These are phyloP conservation scores for Agonopterix subpropinquella DNA, from an alignment of 2,888 invertebrate genomes.

Conservation along the genomic window DNA sequence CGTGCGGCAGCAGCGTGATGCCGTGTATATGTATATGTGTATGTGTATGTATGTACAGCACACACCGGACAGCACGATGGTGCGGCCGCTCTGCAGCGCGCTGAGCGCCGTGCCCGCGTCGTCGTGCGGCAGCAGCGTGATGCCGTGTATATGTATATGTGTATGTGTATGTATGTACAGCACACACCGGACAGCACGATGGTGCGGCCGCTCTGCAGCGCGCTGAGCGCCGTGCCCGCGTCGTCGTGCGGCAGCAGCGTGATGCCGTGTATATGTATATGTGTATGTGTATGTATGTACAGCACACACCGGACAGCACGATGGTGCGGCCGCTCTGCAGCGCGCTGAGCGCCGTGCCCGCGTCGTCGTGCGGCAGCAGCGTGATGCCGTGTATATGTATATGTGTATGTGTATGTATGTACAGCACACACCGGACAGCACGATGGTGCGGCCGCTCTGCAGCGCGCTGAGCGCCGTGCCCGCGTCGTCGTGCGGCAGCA, in stretches of 20 bases:
- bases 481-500: slow-evolving; percentile 86
- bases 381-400: slow-evolving; percentile 95
- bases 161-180: no score
- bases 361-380: slow-evolving; percentile 87
- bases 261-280: no score
- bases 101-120: slow-evolving; percentile 82
- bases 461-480: slow-evolving; percentile 86
- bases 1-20: slow-evolving; percentile 89
- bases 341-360: slow-evolving; percentile 83
- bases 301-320: slow-evolving; percentile 80
- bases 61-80: slow-evolving; percentile 85
- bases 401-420: no score
- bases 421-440: slow-evolving; percentile 79
- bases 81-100: slow-evolving; percentile 90
- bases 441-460: slow-evolving; percentile 89
- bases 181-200: slow-evolving; percentile 83
- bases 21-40: no score
- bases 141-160: no score
- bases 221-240: slow-evolving; percentile 82
- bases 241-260: slow-evolving; percentile 89
- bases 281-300: no score
- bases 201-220: slow-evolving; percentile 90
- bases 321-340: slow-evolving; percentile 91
- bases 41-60: no score
- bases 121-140: slow-evolving; percentile 89